Evolutionary conservation across 2,113 vertebrate genomes (phyloP).

Genomic region (Strigops habroptila): DNA sequence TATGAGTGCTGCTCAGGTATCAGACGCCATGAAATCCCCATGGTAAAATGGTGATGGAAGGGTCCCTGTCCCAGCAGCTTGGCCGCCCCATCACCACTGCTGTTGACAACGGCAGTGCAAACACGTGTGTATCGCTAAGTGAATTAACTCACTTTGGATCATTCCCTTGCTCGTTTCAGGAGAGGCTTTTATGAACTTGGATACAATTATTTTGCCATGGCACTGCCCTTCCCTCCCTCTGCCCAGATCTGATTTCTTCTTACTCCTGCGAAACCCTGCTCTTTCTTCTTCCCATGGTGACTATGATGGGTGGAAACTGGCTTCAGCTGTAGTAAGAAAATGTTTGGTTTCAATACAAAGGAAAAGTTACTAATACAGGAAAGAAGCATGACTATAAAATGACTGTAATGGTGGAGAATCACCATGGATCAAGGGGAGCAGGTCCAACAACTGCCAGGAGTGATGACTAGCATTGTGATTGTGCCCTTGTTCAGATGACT

Average conservation of each 20-base stretch:
- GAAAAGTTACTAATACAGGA: fast-evolving
- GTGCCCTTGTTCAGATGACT: fast-evolving
- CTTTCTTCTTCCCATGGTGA: background rate
- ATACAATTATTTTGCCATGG: background rate
- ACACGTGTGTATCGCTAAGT: fast-evolving
- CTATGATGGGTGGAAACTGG: fast-evolving
- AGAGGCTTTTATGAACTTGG: background rate
- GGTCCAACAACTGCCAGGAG: background rate
- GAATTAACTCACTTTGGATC: background rate
- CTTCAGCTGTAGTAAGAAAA: background rate
- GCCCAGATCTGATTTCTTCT: background rate
- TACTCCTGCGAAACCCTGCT: background rate
- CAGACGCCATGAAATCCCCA: background rate
- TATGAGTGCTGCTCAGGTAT: background rate
- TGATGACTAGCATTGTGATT: fast-evolving
- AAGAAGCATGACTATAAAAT: fast-evolving
- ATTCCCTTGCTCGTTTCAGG: background rate
- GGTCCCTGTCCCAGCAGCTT: background rate
- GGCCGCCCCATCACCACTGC: background rate
- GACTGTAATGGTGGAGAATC: fast-evolving
- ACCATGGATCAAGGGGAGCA: too few relatives aligned
- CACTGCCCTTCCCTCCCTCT: background rate
- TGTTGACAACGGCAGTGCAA: fast-evolving
- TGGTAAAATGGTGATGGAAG: background rate
- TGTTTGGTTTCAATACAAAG: fast-evolving